These are phyloP conservation scores for Alligator sinensis DNA, from an alignment of 2,113 vertebrate species.

Conservation along the genomic window DNA sequence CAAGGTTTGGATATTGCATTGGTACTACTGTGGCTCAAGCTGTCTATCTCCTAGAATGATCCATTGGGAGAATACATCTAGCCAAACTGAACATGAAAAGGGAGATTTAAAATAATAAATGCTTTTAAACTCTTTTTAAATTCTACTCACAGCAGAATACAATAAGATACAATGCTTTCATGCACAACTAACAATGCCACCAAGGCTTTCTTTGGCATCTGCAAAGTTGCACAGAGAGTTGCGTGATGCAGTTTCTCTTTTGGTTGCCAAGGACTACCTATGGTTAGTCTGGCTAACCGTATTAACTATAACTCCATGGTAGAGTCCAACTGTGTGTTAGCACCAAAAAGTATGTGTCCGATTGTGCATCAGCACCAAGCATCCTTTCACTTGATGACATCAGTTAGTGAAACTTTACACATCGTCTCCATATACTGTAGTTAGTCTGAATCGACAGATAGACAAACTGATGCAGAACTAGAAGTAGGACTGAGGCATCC, in stretches of 20 bases:
- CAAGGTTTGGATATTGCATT: not conserved
- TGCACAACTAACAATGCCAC: not conserved
- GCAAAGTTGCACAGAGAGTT: not conserved
- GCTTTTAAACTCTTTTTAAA: not conserved
- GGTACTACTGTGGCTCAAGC: not conserved
- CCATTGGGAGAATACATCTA: not conserved
- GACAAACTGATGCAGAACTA: fast-evolving
- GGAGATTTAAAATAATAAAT: not conserved
- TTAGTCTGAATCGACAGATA: fast-evolving
- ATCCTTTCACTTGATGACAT: not conserved
- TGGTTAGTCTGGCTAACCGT: not conserved
- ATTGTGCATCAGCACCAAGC: no score
- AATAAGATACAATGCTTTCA: not conserved
- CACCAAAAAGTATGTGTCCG: no score
- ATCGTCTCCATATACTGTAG: not conserved
- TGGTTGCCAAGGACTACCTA: not conserved
- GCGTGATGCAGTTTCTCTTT: not conserved
- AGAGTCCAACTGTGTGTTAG: not conserved
- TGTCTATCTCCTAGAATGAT: not conserved
- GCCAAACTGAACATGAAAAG: not conserved
- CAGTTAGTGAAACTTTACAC: fast-evolving
- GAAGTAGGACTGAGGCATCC: not conserved
- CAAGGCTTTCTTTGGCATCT: not conserved
- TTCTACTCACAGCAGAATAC: not conserved
- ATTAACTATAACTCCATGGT: not conserved